Conservation (phyloP, 1,140 invertebrate genomes). For the Trichogramma pretiosum region DNA sequence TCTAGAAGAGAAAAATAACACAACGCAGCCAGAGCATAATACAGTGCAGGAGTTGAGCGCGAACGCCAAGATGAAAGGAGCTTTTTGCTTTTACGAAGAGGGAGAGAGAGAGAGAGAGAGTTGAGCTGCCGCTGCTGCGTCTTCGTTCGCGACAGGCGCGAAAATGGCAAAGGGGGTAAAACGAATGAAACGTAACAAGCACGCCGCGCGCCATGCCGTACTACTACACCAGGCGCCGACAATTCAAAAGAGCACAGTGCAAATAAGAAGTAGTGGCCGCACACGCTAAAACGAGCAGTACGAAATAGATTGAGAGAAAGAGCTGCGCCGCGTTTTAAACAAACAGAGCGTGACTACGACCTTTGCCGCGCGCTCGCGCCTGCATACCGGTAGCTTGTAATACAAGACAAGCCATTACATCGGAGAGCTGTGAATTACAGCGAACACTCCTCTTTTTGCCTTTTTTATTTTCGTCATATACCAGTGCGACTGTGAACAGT, state of each 20-base stretch:
- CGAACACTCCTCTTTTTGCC: too few species aligned
- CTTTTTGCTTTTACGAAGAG: too few species aligned
- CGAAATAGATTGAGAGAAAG: not conserved
- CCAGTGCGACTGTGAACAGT: too few species aligned
- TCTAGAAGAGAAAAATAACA: slow-evolving; percentile 40
- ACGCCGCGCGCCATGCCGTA: not conserved
- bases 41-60: slow-evolving; percentile 24
- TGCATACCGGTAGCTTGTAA: too few species aligned
- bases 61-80: slow-evolving; percentile 14
- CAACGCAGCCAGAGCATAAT: too few species aligned
- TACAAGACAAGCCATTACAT: too few species aligned
- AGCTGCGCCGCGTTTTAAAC: not conserved
- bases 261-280: not conserved
- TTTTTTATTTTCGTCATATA: too few species aligned
- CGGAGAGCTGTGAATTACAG: too few species aligned
- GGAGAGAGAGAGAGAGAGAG: slow-evolving; percentile 4
- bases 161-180: slow-evolving; percentile 1
- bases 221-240: not conserved
- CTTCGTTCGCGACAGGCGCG: not conserved
- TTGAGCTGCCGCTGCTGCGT: not conserved
- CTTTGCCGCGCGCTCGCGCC: not conserved
- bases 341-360: not conserved
- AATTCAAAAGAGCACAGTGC: slow-evolving; percentile 1
- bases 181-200: slow-evolving; percentile 13
- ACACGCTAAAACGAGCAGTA: not conserved